Percentiles rank a stretch among this genome's conserved stretches.
These are phyloP conservation scores for Acanthococcus lagerstroemiae DNA, from an alignment of 2,888 invertebrate genomes.

Conservation along the genomic window DNA sequence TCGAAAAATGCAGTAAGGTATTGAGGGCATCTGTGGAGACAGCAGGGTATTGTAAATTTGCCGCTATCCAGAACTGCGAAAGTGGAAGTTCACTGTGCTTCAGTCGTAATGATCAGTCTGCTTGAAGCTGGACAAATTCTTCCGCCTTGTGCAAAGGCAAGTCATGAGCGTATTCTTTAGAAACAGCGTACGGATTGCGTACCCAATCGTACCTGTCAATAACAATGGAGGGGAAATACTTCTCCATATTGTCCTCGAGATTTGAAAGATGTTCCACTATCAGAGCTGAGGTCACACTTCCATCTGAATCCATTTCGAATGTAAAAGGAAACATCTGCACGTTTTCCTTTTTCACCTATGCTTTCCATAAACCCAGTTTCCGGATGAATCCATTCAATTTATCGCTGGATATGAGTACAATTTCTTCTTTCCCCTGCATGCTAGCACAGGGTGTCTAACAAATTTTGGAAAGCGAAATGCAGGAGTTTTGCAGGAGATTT, in stretches of 20 bases:
- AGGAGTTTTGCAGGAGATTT: too few species aligned
- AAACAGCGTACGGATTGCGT: neutral
- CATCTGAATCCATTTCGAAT: neutral
- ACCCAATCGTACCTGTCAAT: neutral
- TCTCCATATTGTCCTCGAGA: conserved; percentile 9
- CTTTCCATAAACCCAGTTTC: conserved; percentile 14
- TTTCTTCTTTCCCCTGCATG: conserved; percentile 16
- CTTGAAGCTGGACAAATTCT: conserved; percentile 8
- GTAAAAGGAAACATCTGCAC: conserved; percentile 11
- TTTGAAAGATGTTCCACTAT: conserved; percentile 9
- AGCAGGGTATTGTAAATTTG: neutral
- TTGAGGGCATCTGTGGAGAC: conserved; percentile 1
- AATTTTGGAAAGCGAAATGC: too few species aligned
- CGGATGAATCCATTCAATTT: conserved; percentile 14
- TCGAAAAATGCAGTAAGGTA: conserved; percentile 9
- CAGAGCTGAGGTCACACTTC: neutral
- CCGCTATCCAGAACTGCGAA: conserved; percentile 8
- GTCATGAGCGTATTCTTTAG: conserved; percentile 9
- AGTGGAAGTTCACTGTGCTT: neutral
- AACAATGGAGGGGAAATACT: conserved; percentile 11
- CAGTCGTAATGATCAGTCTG: conserved; percentile 2
- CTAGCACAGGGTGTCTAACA: too few species aligned
- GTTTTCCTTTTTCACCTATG: conserved; percentile 10
- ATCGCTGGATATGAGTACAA: conserved; percentile 2
- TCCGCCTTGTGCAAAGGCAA: conserved; percentile 5